Percentiles rank a stretch among this genome's conserved stretches.
phyloP scores from a whole-genome alignment of 2,797 vertebrate species.

The Carapus acus region DNA sequence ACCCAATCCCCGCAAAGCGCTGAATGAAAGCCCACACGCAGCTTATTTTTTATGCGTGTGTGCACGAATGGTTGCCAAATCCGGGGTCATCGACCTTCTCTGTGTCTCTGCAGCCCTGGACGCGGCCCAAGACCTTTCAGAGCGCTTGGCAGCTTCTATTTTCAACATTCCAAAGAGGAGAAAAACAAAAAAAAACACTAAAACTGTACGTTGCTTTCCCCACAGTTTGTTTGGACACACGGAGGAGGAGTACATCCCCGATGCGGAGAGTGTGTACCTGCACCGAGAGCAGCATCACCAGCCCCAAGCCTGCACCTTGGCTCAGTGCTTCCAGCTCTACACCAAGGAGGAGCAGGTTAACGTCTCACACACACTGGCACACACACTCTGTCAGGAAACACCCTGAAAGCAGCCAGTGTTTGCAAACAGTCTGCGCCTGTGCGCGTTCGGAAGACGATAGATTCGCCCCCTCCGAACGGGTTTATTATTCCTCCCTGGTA shows the following conservation, averaged over 20 bases:
- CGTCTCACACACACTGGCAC: neutral
- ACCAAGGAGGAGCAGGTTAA: slow-evolving; percentile 99
- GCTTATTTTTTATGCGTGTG: too few species aligned
- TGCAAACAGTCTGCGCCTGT: slow-evolving; percentile 4
- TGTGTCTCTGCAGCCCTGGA: neutral
- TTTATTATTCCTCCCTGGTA: slow-evolving; percentile 31
- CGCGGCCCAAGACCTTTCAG: neutral
- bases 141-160: too few species aligned
- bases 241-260: slow-evolving; percentile 95
- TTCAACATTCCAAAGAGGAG: too few species aligned
- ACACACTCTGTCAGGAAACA: neutral
- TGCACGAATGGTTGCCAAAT: neutral
- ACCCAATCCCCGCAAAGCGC: neutral
- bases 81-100: neutral
- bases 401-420: slow-evolving; percentile 2
- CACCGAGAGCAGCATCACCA: slow-evolving; percentile 92
- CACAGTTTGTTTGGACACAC: slow-evolving; percentile 89
- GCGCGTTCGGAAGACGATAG: too few species aligned
- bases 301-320: slow-evolving; percentile 92
- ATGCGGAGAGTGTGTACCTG: slow-evolving; percentile 93
- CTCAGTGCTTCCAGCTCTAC: slow-evolving; percentile 99
- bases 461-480: slow-evolving; percentile 9
- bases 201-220: slow-evolving; percentile 7
- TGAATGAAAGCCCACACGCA: too few species aligned
- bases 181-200: neutral